Evolutionary conservation across 2,888 invertebrate species (phyloP), one percentile per base, ranked within the genome.

Genomic region (Conops quadrifasciatus): DNA sequence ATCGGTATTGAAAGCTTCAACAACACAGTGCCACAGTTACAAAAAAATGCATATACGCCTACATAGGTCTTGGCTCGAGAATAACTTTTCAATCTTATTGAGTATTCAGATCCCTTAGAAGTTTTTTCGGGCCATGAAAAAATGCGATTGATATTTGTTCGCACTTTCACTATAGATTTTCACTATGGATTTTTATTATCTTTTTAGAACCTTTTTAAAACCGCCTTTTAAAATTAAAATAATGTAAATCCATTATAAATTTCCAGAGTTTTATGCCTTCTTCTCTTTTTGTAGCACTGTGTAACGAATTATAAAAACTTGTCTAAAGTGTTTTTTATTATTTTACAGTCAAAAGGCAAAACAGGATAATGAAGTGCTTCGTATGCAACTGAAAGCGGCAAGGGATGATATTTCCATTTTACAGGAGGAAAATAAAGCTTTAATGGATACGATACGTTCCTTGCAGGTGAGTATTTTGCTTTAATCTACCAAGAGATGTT

Each of bases 341-440:
- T n/a, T n/a, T n/a, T n/a, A n/a, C 65, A 86, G 86, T 73, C 81
- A 81, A 76, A 86, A 84, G 78, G 77, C 80, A 19, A 84, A 84
- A 73, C 91, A 91, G 78, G 91, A 92, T 82, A 88, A 88, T 1
- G 89, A 90, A 74, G 84, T 88, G n/a, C 84, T 94, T 11, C 88
- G 88, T 77, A 88, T 88, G 9, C 88, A 88, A 78, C 83, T 92
- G 68, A 89, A 88, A 74, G 89, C 91, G 0, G 93, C 94, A 0
- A 93, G 94, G 82, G 93, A 93, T 77, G 91, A 94, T 73, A 91
- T 93, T 0, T 89, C 89, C 9, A 88, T 88, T 65, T 84, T 94
- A 74, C 81, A 94, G 28, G 90, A 91, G 43, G 94, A 94, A 80
- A 94, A 94, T 80, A 89, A 90, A 77, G 89, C 89, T 64, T 86